Base-by-base conservation (phyloP, 2,113 vertebrate genomes). In the Anoura caudifer region DNA sequence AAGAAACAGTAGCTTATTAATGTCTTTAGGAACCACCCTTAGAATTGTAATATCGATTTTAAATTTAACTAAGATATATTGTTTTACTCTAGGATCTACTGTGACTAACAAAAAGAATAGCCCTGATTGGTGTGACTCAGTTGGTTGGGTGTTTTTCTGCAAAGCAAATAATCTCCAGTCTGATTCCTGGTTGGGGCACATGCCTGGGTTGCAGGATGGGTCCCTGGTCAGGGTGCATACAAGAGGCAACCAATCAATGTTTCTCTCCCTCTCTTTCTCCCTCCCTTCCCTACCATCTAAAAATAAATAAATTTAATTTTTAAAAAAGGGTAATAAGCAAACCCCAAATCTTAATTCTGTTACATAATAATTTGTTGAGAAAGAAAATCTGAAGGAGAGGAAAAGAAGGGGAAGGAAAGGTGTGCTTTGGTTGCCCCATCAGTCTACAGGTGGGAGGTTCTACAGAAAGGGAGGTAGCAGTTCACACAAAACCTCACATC, bases 1-100 rank as follows among this genome's bases (percentile, higher is more conserved):
- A 90, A 91, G 61, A 87, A 89, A 87, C 5, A 80, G 7, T 84
- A 95, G 50, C 4, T 50, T 84, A 87, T 92, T 95, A 90, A 89
- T 70, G 4, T 93, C 52, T 61, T 93, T 93, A 91, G 81, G 50
- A 41, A 93, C 36, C 36, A 88, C 84, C 33, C 17, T 89, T 47
- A 75, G 38, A 81, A 85, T 82, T 92, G 7, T 54, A 95, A 61
- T 80, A 70, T 54, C 45, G 4, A 82, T 41, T 54, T 13, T 92
- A 95, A 97, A 75, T 81, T 73, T 88, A 76, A 90, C 20, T 85
- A 79, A 45, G n/a, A 59, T 45, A 63, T 72, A 70, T 41, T 89
- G 22, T 70, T 88, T 95, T 87, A 70, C 28, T 69, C 14, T 77
- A 73, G 33, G 20, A 13, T 92, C 76, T 52, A 31, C 83, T 65